Conservation (phyloP, 2,113 vertebrate species). For the Clarias gariepinus region DNA sequence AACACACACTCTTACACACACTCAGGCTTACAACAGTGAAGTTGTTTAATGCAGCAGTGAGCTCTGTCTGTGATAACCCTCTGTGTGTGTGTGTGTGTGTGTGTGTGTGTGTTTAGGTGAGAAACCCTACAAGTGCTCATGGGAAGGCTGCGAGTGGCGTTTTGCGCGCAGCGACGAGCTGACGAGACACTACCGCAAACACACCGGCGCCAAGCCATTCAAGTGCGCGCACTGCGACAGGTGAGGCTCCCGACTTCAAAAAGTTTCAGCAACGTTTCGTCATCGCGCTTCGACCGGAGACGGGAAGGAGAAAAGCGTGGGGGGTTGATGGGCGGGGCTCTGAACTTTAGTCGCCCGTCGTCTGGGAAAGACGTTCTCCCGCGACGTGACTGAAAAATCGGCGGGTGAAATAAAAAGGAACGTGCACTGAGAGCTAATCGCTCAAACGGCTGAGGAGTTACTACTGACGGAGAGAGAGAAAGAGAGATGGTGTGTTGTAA, state of each 20-base stretch:
- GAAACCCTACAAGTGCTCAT: constrained; percentile 99
- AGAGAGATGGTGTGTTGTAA: not conserved
- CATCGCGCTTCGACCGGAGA: not conserved
- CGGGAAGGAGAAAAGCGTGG: not conserved
- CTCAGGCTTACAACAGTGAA: constrained; percentile 35
- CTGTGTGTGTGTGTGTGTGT: constrained; percentile 42
- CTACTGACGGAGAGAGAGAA: not conserved
- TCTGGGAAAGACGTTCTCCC: too few species aligned
- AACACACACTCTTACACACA: constrained; percentile 9
- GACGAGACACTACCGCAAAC: constrained; percentile 99
- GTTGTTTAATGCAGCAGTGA: constrained; percentile 19
- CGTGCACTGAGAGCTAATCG: not conserved
- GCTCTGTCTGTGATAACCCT: constrained; percentile 19
- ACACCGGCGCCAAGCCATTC: constrained; percentile 99
- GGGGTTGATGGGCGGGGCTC: too few species aligned
- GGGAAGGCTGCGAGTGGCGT: constrained; percentile 99
- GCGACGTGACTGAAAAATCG: not conserved
- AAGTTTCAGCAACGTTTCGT: not conserved
- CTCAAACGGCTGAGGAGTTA: not conserved
- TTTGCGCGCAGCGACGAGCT: constrained; percentile 98
- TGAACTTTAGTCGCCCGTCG: too few species aligned
- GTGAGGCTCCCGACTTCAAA: constrained; percentile 68
- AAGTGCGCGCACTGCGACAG: constrained; percentile 99
- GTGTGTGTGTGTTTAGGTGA: constrained; percentile 75
- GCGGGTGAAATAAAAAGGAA: not conserved